Evolutionary conservation across 1,140 invertebrate genomes (phyloP).

Genomic region (Anoplophora glabripennis): DNA sequence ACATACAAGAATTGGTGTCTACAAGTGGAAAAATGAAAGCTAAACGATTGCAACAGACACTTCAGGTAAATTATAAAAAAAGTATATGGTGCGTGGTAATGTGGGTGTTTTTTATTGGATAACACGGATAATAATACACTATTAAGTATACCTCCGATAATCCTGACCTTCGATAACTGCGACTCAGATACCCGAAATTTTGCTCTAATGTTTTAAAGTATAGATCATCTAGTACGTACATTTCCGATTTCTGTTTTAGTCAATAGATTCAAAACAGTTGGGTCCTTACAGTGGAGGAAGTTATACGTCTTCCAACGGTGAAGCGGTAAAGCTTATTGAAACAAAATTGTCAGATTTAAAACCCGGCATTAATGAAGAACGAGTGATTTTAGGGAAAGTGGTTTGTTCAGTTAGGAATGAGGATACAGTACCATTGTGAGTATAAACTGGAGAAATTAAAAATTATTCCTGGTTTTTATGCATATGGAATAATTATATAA

Average conservation of each 20-base stretch:
- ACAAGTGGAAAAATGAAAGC: constrained; percentile 74
- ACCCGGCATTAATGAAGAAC: constrained; percentile 61
- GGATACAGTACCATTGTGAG: constrained; percentile 76
- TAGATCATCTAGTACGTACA: no score
- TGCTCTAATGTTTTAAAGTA: no score
- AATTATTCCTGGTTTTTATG: constrained; percentile 33
- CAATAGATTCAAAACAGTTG: constrained; percentile 57
- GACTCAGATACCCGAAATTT: no score
- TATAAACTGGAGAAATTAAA: constrained; percentile 39
- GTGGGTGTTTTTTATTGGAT: no score
- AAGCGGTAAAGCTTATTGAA: constrained; percentile 55
- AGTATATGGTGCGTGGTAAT: constrained; percentile 8
- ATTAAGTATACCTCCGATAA: no score
- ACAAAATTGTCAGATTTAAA: constrained; percentile 54
- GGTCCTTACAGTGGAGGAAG: constrained; percentile 61
- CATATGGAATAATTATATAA: not conserved
- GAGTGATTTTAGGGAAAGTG: constrained; percentile 75
- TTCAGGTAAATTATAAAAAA: constrained; percentile 52
- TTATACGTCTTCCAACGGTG: constrained; percentile 53
- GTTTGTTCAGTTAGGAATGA: constrained; percentile 74
- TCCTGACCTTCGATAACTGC: no score
- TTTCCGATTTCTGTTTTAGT: constrained; percentile 47
- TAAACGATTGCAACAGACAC: constrained; percentile 65
- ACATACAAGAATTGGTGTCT: constrained; percentile 61
- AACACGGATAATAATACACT: no score